Evolutionary conservation across 2,113 vertebrate species (phyloP).

Genomic region (Pollimyrus isidori): DNA sequence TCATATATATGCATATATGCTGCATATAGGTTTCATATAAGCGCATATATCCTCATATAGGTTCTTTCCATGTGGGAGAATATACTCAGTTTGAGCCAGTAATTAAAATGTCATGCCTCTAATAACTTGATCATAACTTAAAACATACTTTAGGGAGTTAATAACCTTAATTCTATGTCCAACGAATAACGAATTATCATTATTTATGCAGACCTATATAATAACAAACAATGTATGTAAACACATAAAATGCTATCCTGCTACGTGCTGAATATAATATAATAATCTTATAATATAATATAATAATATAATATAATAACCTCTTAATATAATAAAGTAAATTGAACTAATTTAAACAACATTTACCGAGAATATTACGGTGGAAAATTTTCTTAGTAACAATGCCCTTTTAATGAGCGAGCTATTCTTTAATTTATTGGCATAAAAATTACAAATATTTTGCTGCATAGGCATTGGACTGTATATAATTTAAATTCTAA

Average conservation of each 20-base stretch:
- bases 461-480: no score
- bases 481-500: no score
- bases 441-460: no score
- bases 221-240: background rate
- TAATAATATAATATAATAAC: no score
- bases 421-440: no score
- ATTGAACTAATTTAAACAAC: background rate
- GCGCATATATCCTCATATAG: no score
- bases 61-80: no score
- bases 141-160: background rate
- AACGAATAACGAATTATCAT: background rate
- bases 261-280: background rate
- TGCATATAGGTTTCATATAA: no score
- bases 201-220: background rate
- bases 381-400: no score
- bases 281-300: no score
- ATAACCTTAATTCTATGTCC: background rate
- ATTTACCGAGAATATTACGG: background rate
- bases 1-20: no score
- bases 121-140: background rate
- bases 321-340: background rate
- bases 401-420: no score
- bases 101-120: background rate
- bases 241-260: background rate
- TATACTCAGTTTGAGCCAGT: background rate